phyloP scores from a whole-genome alignment of 2,888 invertebrate species.

The Xanthia togata region DNA sequence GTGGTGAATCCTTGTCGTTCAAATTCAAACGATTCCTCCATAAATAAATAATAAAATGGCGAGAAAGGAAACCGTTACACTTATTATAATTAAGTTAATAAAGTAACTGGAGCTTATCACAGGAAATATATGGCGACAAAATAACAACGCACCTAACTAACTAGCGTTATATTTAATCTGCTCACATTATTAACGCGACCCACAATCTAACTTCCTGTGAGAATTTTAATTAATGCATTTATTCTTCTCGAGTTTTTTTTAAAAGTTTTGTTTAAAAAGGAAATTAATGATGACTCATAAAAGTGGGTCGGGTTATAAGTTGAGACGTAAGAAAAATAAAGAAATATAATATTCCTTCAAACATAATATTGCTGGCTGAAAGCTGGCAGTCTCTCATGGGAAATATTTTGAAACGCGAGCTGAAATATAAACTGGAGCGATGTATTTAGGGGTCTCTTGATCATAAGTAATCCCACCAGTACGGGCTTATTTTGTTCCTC shows the following conservation, averaged over 20 bases:
- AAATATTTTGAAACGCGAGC: slow-evolving; percentile 84
- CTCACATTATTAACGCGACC: slow-evolving; percentile 66
- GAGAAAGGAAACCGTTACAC: slow-evolving; percentile 62
- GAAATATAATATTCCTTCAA: slow-evolving; percentile 42
- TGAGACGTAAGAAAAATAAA: slow-evolving; percentile 29
- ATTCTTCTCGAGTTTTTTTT: slow-evolving; percentile 30
- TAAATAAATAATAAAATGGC: slow-evolving; percentile 30
- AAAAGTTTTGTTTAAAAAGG: not conserved
- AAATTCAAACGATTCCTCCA: slow-evolving; percentile 19
- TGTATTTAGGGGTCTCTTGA: slow-evolving; percentile 71
- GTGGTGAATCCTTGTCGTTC: slow-evolving; percentile 32
- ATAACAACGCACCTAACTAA: slow-evolving; percentile 65
- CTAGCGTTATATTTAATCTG: slow-evolving; percentile 63
- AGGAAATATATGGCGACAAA: slow-evolving; percentile 69
- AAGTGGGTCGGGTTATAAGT: slow-evolving; percentile 24
- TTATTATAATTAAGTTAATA: slow-evolving; percentile 60
- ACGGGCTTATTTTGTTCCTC: not conserved
- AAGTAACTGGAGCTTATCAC: slow-evolving; percentile 68
- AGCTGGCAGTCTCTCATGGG: slow-evolving; percentile 78
- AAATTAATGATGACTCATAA: slow-evolving; percentile 22
- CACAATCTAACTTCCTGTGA: slow-evolving; percentile 69
- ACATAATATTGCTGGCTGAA: slow-evolving; percentile 51
- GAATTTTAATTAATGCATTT: slow-evolving; percentile 60
- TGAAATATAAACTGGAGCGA: slow-evolving; percentile 74
- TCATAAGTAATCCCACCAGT: slow-evolving; percentile 33